These are phyloP conservation scores for Limnephilus marmoratus DNA, from an alignment of 2,888 invertebrate genomes.

Conservation along the genomic window DNA sequence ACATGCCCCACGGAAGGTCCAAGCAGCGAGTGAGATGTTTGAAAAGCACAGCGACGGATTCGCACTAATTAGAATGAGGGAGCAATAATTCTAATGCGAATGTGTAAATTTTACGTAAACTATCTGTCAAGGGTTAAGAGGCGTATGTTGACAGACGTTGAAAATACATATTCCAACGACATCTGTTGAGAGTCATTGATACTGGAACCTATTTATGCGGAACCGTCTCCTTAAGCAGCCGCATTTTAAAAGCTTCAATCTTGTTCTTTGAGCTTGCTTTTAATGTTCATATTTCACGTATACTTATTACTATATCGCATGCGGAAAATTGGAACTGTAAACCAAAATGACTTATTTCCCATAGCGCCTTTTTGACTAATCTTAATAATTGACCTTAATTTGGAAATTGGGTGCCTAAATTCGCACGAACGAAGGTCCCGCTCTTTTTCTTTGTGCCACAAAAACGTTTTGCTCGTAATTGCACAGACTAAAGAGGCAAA, in stretches of 20 bases:
- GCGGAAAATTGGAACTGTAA: background rate
- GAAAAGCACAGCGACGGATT: no score
- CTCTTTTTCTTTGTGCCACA: background rate
- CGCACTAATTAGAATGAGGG: no score
- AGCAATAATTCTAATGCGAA: no score
- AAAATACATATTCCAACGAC: no score
- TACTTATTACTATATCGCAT: background rate
- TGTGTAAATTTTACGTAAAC: no score
- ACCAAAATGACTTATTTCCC: background rate
- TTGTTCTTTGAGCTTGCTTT: background rate
- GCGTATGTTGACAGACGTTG: no score
- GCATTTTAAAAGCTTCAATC: background rate
- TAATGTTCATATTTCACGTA: background rate
- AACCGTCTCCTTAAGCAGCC: background rate
- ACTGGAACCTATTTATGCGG: no score
- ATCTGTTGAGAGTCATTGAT: background rate
- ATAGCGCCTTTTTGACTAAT: background rate
- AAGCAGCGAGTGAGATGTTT: no score
- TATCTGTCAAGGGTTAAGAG: no score
- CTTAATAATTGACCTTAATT: background rate
- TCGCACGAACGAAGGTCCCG: background rate
- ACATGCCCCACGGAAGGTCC: no score
- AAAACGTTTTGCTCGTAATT: slow-evolving; percentile 2
- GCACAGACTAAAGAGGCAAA: background rate
- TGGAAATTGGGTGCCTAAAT: background rate